Conservation (phyloP, 2,888 invertebrate species). For the Chrysomela aeneicollis region DNA sequence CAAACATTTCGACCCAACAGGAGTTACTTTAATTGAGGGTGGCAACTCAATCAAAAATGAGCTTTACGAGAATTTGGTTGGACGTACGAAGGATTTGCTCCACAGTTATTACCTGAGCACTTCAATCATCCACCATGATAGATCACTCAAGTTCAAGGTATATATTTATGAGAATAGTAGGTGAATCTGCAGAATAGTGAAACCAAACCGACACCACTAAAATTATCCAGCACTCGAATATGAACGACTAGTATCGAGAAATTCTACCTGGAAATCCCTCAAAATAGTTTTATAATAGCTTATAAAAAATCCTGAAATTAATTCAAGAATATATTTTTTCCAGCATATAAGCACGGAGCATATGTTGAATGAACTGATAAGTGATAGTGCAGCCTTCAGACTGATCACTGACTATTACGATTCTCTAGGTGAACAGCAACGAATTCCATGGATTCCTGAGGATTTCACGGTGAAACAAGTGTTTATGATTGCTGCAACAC, state of each 20-base stretch:
- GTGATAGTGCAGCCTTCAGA: slow-evolving; percentile 29
- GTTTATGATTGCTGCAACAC: slow-evolving; percentile 29
- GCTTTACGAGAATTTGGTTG: slow-evolving; percentile 20
- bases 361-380: slow-evolving; percentile 30
- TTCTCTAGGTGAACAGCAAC: background rate
- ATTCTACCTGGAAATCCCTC: no score
- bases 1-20: slow-evolving; percentile 28
- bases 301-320: no score
- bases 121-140: slow-evolving; percentile 20
- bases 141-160: slow-evolving; percentile 25
- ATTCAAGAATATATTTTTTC: no score
- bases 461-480: slow-evolving; percentile 21
- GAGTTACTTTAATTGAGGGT: slow-evolving; percentile 21
- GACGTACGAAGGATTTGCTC: slow-evolving; percentile 19
- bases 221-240: no score
- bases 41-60: slow-evolving; percentile 8
- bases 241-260: no score
- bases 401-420: slow-evolving; percentile 24
- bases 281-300: no score
- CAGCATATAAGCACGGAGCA: slow-evolving; percentile 10
- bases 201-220: no score
- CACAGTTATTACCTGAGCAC: slow-evolving; percentile 19
- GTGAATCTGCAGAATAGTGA: no score
- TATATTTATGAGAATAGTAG: background rate
- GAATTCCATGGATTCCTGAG: slow-evolving; percentile 27